A percentile compares a stretch with the other conserved stretches of the same genome.
Evolutionary conservation across 2,113 vertebrate species (phyloP).

Genomic region (Heliornis fulica): DNA sequence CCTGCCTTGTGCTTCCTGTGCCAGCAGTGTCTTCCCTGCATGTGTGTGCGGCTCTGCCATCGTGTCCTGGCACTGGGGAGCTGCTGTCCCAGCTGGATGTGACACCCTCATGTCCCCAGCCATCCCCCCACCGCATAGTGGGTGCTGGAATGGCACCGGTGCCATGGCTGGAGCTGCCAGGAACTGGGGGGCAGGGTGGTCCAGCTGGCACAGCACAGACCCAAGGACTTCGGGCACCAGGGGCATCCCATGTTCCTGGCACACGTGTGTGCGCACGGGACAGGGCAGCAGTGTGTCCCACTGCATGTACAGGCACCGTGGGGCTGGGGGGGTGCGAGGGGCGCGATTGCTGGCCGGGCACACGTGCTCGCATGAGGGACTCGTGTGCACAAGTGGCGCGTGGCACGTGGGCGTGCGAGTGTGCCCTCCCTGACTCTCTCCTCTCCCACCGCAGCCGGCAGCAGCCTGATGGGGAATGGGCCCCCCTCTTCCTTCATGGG

Average conservation of each 20-base stretch:
- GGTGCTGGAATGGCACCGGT: background rate
- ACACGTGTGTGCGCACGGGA: background rate
- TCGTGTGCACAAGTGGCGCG: fast-evolving
- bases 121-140: background rate
- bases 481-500: conserved; percentile 94
- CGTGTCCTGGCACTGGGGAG: background rate
- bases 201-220: background rate
- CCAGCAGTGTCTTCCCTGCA: background rate
- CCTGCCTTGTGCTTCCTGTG: background rate
- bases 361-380: fast-evolving
- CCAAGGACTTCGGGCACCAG: background rate
- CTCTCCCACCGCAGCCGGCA: conserved; percentile 75
- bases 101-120: background rate
- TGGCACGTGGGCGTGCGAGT: fast-evolving
- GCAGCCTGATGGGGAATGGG: conserved; percentile 92
- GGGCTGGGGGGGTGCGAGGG: background rate
- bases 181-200: background rate
- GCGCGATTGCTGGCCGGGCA: fast-evolving
- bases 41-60: background rate
- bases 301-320: fast-evolving
- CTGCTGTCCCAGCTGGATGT: background rate
- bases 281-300: background rate
- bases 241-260: background rate
- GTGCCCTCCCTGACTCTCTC: background rate
- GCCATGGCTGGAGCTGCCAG: background rate